Evolutionary conservation across 1,140 invertebrate species (phyloP), one percentile per base, ranked within the genome.

Genomic region (Papilio helenus): DNA sequence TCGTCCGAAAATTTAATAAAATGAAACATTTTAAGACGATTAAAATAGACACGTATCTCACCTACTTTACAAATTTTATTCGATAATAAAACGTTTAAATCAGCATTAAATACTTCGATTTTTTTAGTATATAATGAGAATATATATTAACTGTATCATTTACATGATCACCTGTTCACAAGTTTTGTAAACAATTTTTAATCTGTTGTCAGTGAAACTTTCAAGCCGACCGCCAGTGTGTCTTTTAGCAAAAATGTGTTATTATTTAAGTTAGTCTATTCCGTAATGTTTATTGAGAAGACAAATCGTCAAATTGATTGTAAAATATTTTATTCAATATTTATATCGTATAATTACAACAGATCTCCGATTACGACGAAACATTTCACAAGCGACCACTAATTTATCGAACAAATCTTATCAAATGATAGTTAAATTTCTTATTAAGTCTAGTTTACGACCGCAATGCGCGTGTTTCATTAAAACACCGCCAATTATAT

Each of bases 401-500:
- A 68, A 68, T 68, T 68, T 68, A 68, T 68, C 61, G 26, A 68
- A 68, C 12, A 14, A 68, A 68, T 68, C 61, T 68, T 34, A 68
- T 68, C 61, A 68, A 68, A 68, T n/a, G 61, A 34, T 29, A 68
- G 61, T 68, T 68, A 68, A 68, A 29, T 68, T 34, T 68, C 61
- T 72, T 44, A 72, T 72, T 72, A 72, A 42, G 16, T 74, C n/a
- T 51, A 74, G 9, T 74, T 74, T 74, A 74, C 72, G 72, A 74
- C 72, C 39, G 72, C 72, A 74, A 74, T 74, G 44, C 72, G 72
- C 72, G 72, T 51, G 72, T 83, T 81, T 82, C 82, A 83, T 83
- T 87, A 85, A 80, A 83, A 84, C 79, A 84, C 84, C 83, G 83
- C 84, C 82, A 85, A 87, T 87, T 87, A 87, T 80, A 81, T 39